These are phyloP conservation scores for Scaptomyza montana DNA, from an alignment of 1,140 invertebrate species.

Conservation along the genomic window DNA sequence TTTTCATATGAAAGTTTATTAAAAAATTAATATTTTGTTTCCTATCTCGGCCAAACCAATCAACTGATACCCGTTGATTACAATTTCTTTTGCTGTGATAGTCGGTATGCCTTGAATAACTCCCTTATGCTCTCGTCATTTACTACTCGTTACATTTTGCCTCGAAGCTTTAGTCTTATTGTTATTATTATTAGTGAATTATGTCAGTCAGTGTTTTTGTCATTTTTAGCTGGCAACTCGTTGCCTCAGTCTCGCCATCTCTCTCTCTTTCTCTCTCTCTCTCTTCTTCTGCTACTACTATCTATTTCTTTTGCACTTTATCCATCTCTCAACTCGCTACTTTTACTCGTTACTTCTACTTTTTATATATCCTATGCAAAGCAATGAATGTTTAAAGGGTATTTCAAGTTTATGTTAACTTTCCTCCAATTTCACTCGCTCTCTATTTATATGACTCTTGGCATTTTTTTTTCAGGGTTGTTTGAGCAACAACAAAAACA, in stretches of 20 bases:
- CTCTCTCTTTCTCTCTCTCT: not conserved
- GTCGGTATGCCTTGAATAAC: too few species aligned
- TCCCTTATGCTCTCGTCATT: not conserved
- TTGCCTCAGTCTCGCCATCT: not conserved
- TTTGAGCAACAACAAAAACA: constrained; percentile 32
- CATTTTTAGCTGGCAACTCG: too few species aligned
- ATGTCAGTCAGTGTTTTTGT: too few species aligned
- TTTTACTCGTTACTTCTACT: not conserved
- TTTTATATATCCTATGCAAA: too few species aligned
- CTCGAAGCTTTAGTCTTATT: too few species aligned
- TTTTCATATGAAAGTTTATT: not conserved
- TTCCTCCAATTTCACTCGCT: not conserved
- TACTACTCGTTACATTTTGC: not conserved
- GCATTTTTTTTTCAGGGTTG: constrained; percentile 36
- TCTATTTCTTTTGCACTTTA: not conserved
- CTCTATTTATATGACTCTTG: constrained; percentile 22
- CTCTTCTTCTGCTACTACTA: too few species aligned
- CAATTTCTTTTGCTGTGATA: too few species aligned
- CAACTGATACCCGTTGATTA: not conserved
- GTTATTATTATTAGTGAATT: too few species aligned
- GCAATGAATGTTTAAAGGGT: not conserved
- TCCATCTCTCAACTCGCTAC: not conserved
- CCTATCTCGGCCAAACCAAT: too few species aligned
- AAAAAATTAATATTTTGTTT: too few species aligned
- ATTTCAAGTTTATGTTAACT: not conserved